phyloP scores from a whole-genome alignment of 2,888 invertebrate species.

The Julus scanicus region DNA sequence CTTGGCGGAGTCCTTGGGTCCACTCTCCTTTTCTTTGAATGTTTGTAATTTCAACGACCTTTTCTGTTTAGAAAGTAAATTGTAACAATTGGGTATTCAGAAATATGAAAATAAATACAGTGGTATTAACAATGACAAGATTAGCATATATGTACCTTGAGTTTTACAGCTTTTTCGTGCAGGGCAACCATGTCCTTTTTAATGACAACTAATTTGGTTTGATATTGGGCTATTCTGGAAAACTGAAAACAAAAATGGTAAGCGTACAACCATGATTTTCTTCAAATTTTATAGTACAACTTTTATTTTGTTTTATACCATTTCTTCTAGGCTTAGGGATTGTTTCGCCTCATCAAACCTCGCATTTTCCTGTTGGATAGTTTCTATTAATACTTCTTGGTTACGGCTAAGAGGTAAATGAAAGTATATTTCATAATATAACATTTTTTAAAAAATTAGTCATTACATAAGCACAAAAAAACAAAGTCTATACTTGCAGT shows the following conservation, averaged over 20 bases:
- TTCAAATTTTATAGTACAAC: neutral
- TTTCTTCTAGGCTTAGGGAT: slow-evolving; percentile 60
- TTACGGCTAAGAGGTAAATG: slow-evolving; percentile 62
- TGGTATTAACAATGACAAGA: neutral
- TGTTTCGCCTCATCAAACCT: slow-evolving; percentile 62
- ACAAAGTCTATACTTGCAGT: too few relatives aligned
- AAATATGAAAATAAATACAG: neutral
- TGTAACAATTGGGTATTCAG: neutral
- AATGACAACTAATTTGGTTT: slow-evolving; percentile 49
- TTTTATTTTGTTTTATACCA: slow-evolving; percentile 59
- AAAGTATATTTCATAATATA: too few relatives aligned
- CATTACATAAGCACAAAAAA: too few relatives aligned
- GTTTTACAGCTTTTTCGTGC: slow-evolving; percentile 51
- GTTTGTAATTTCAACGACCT: slow-evolving; percentile 52
- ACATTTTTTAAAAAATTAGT: too few relatives aligned
- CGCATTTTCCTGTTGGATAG: slow-evolving; percentile 65
- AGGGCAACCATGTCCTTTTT: slow-evolving; percentile 54
- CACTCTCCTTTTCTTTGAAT: slow-evolving; percentile 53
- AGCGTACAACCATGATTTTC: neutral
- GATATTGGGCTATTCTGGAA: slow-evolving; percentile 54
- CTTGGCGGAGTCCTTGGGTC: neutral
- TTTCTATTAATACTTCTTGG: slow-evolving; percentile 65
- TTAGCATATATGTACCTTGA: slow-evolving; percentile 44
- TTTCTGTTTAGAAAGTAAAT: slow-evolving; percentile 46
- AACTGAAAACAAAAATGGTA: slow-evolving; percentile 48